Base-by-base conservation (phyloP, 2,797 vertebrate species). In the Prionace glauca region DNA sequence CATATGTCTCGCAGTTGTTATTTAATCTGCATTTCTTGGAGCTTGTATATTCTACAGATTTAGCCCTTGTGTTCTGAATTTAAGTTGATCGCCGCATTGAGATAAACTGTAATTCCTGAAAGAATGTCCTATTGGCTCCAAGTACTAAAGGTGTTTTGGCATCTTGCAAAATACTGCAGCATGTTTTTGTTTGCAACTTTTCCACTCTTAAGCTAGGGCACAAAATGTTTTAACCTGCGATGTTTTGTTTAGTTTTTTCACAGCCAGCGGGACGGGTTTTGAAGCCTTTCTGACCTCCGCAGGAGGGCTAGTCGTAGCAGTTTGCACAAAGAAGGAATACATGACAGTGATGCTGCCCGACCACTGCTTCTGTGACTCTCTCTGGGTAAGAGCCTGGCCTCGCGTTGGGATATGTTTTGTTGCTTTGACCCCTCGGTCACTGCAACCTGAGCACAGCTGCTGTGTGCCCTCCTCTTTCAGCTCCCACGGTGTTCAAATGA, bases 241-340 rank as follows among this genome's bases (percentile, higher is more conserved):
- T 7, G 18, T 26, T 29, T 1, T 56, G 50, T 96, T 0, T 97
- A 99, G 99, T 96, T 99, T 99, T 97, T 99, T 99, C 96, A 99
- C 98, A 94, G 98, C 97, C 3, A 98, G 98, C 41, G 99, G 99
- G 74, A 98, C 98, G 0, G 99, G 99, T 0, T 99, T 99, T 95
- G 99, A 99, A 97, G 99, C 99, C 74, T 99, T 99, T 96, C 98
- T 99, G 96, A 99, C 98, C 0, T 98, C 97, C 36, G 98, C 98
- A 0, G 99, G 99, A 7, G 97, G 98, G 56, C 96, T 99, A 96
- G 99, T 99, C 96, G 99, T 99, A 96, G 99, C 99, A 0, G 99
- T 99, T 36, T 99, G 99, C 97, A 99, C 99, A 0, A 99, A 99
- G 97, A 99, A 99, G 97, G 99, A 99, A 96, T 99, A 99, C 11